These are phyloP conservation scores for Phyllotreta cruciferae DNA, from an alignment of 2,888 invertebrate genomes.

Conservation along the genomic window DNA sequence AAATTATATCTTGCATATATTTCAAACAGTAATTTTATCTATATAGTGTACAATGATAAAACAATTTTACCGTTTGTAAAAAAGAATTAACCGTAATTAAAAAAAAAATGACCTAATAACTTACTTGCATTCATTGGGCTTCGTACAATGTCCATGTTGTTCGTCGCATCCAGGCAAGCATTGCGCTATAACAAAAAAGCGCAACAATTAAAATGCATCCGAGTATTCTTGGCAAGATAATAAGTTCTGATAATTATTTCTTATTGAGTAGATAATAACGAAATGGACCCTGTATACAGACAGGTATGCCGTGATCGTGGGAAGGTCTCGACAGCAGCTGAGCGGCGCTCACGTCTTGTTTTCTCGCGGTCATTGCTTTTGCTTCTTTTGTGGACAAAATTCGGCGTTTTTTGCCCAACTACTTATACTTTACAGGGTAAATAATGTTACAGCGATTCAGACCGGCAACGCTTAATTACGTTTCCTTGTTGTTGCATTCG, in stretches of 20 bases:
- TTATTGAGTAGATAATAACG: constrained; percentile 41
- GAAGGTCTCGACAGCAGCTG: constrained; percentile 59
- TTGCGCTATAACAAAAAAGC: constrained; percentile 78
- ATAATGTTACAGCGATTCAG: too few relatives aligned
- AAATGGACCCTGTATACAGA: constrained; percentile 56
- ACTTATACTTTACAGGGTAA: constrained; percentile 40
- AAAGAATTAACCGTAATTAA: background rate
- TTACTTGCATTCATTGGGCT: constrained; percentile 96
- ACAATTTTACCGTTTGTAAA: too few relatives aligned
- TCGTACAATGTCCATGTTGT: constrained; percentile 88
- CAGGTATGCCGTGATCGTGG: constrained; percentile 60
- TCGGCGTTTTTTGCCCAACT: constrained; percentile 52
- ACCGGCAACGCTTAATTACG: too few relatives aligned
- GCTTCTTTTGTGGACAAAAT: constrained; percentile 57
- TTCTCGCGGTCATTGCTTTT: constrained; percentile 59
- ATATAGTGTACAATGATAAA: too few relatives aligned
- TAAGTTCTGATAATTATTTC: constrained; percentile 37
- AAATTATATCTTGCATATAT: constrained; percentile 29
- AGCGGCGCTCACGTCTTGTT: constrained; percentile 57
- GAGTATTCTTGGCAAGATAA: constrained; percentile 29
- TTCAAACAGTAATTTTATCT: constrained; percentile 1
- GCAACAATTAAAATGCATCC: constrained; percentile 33
- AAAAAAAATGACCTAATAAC: constrained; percentile 61
- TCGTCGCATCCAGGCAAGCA: constrained; percentile 93
- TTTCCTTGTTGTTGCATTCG: too few relatives aligned